Base-by-base conservation (phyloP, 2,888 invertebrate genomes). In the Tenthredo scrophulariae region DNA sequence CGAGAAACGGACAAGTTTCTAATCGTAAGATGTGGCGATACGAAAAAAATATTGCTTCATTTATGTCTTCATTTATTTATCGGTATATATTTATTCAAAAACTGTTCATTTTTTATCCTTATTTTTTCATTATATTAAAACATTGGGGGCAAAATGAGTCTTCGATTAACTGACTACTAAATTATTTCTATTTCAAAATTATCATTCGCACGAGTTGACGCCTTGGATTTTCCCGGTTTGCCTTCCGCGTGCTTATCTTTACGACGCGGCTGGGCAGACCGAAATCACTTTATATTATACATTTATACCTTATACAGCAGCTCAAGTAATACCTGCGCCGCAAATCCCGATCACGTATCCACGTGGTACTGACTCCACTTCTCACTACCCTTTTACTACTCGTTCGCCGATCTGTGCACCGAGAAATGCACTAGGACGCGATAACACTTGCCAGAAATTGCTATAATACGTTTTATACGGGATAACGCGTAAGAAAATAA, bases 181-280 rank as follows among this genome's bases (percentile, higher is more conserved):
- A 62, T 62, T 26, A 62, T 26, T 62, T 62, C 3, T 7, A 62
- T 62, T 26, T 62, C 2, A 50, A 82, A 70, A n/a, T 58, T 84
- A 84, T 85, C 72, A 46, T 84, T 70, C 84, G 37, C 79, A 84
- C 77, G 50, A 72, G 70, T 84, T 84, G 67, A 40, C 80, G 77
- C 54, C 46, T 67, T 65, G 74, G n/a, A 85, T 86, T 77, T 58
- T 84, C 74, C 50, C 10, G 29, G 70, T 70, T 37, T 70, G 43
- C 43, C 46, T 75, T 75, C 46, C 43, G 75, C 46, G 75, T 75
- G 33, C 84, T 87, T 87, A 86, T 87, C 87, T 87, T 87, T 86
- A 87, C 86, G 85, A 62, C 86, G 74, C 86, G 85, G 62, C 86
- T 65, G 62, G 26, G 83, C 62, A 84, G 67, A 75, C 83, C 84